Conservation (phyloP, 2,888 invertebrate species). For the Chydorus sphaericus region DNA sequence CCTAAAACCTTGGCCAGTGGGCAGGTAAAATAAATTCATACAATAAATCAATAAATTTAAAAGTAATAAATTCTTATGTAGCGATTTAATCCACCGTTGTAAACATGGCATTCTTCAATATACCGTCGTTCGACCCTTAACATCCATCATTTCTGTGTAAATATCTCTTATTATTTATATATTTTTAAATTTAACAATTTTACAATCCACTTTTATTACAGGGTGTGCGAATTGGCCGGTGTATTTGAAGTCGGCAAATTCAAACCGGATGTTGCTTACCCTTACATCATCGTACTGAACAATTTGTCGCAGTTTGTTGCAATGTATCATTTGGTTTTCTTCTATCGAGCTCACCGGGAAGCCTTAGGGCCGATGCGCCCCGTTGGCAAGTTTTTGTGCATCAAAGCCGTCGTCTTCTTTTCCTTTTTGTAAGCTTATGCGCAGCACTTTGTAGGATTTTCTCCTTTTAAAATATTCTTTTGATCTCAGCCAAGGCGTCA, state of each 20-base stretch:
- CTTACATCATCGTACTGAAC: conserved; percentile 72
- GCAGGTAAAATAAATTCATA: conserved; percentile 40
- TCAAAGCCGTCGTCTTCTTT: conserved; percentile 93
- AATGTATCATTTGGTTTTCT: conserved; percentile 89
- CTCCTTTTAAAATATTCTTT: conserved; percentile 16
- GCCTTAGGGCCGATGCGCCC: conserved; percentile 86
- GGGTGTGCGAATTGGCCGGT: conserved; percentile 66
- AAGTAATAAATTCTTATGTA: conserved; percentile 30
- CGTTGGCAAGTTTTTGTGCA: conserved; percentile 86
- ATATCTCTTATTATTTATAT: conserved; percentile 25
- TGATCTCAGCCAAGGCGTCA: conserved; percentile 68
- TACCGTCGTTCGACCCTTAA: conserved; percentile 76
- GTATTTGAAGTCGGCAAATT: conserved; percentile 89
- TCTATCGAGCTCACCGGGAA: conserved; percentile 74
- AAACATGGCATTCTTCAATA: conserved; percentile 95
- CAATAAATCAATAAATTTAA: background rate
- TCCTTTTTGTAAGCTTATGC: conserved; percentile 78
- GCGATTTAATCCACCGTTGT: conserved; percentile 82
- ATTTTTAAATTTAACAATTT: background rate
- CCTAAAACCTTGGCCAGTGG: conserved; percentile 85
- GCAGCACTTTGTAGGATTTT: background rate
- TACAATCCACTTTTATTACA: conserved; percentile 29
- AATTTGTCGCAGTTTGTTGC: conserved; percentile 90
- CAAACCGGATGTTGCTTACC: conserved; percentile 67
- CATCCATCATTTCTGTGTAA: conserved; percentile 79